A percentile compares a stretch with the other conserved stretches of the same genome.
These are phyloP conservation scores for Andrena hattorfiana DNA, from an alignment of 2,888 invertebrate species.

Conservation along the genomic window DNA sequence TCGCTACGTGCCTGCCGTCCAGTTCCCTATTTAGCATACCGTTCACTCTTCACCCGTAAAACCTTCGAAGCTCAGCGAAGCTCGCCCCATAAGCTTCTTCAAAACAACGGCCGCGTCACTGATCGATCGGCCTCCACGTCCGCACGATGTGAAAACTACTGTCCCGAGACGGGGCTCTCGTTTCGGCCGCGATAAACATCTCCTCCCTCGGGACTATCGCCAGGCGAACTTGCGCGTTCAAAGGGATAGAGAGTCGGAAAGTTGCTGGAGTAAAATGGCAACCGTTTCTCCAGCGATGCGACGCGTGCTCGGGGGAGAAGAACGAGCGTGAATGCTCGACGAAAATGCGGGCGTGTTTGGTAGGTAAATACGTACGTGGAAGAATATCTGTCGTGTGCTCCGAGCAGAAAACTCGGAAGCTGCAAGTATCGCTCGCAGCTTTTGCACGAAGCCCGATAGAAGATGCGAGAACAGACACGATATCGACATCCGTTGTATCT, in stretches of 20 bases:
- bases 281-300: too few relatives aligned
- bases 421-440: background rate
- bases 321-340: too few relatives aligned
- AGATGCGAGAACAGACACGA: background rate
- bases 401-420: too few relatives aligned
- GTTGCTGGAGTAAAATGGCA: too few relatives aligned
- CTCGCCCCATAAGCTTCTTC: constrained; percentile 31
- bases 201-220: background rate
- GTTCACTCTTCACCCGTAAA: constrained; percentile 5
- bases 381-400: too few relatives aligned
- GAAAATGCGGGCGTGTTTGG: too few relatives aligned
- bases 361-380: too few relatives aligned
- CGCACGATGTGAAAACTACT: constrained; percentile 3
- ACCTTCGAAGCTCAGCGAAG: constrained; percentile 15
- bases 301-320: too few relatives aligned
- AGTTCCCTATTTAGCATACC: constrained; percentile 30
- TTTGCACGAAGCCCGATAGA: background rate
- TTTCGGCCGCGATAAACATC: constrained; percentile 1
- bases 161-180: background rate
- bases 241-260: too few relatives aligned
- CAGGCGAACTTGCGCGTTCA: background rate
- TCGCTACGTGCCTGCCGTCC: background rate
- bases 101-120: constrained; percentile 29
- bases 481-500: constrained; percentile 33
- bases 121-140: constrained; percentile 46